These are phyloP conservation scores for Drosophila pachea DNA, from an alignment of 1,140 invertebrate species.

Conservation along the genomic window DNA sequence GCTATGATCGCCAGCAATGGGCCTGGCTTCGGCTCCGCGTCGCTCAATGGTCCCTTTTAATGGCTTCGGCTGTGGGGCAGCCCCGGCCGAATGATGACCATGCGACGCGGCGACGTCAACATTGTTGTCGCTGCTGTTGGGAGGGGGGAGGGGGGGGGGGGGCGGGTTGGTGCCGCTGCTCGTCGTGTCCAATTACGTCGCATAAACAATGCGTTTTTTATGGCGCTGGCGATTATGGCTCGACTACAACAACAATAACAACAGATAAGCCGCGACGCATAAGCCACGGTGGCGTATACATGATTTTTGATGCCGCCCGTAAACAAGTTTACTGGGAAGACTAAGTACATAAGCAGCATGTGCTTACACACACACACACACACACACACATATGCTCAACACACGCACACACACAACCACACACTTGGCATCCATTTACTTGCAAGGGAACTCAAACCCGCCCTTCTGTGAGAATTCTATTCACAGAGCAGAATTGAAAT, in stretches of 20 bases:
- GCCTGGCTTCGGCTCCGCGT: conserved; percentile 2
- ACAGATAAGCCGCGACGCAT: conserved; percentile 63
- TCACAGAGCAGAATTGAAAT: not conserved
- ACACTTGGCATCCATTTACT: no score
- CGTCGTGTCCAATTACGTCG: conserved; percentile 74
- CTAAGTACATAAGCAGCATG: conserved; percentile 30
- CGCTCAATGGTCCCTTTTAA: conserved; percentile 66
- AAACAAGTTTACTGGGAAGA: conserved; percentile 42
- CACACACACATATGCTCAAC: no score
- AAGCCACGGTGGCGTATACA: conserved; percentile 64
- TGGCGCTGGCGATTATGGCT: conserved; percentile 68
- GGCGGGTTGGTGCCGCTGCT: no score
- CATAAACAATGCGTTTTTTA: conserved; percentile 77
- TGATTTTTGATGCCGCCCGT: conserved; percentile 64
- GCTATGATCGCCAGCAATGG: no score
- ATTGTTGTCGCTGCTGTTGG: conserved; percentile 9
- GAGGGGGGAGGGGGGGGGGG: no score
- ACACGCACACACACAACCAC: not conserved
- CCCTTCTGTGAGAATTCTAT: not conserved
- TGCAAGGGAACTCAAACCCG: not conserved
- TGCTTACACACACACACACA: conserved; percentile 17
- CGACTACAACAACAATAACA: conserved; percentile 49
- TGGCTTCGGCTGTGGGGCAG: conserved; percentile 67
- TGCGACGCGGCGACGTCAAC: conserved; percentile 33
- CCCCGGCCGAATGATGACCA: conserved; percentile 63